Evolutionary conservation across 2,888 invertebrate genomes (phyloP).

Genomic region (Polia nebulosa): DNA sequence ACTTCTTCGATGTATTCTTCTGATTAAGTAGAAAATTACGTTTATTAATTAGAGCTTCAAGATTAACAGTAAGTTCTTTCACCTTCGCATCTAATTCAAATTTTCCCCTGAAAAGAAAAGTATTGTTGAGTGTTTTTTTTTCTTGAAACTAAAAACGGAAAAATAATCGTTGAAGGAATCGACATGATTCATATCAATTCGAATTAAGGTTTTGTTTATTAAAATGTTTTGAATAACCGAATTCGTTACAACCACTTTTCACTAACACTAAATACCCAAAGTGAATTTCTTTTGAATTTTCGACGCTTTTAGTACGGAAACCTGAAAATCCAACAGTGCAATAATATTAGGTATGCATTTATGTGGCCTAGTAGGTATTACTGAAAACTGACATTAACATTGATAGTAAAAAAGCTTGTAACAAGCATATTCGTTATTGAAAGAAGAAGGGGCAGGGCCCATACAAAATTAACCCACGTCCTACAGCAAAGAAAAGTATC

Average conservation of each 20-base stretch:
- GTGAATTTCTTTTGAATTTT: background rate
- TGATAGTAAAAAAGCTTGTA: background rate
- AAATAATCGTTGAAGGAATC: background rate
- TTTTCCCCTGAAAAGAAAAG: slow-evolving; percentile 72
- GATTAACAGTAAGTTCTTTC: slow-evolving; percentile 66
- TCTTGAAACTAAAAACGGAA: background rate
- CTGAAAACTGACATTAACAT: background rate
- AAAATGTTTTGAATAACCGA: background rate
- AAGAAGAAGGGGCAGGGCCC: too few relatives aligned
- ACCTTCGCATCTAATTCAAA: slow-evolving; percentile 70
- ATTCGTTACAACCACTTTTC: background rate
- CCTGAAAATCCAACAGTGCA: background rate
- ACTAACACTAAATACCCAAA: background rate
- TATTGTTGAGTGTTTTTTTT: background rate
- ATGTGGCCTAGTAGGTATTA: background rate
- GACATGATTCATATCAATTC: background rate
- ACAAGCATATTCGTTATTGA: too few relatives aligned
- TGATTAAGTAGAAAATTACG: slow-evolving; percentile 42
- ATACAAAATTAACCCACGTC: too few relatives aligned
- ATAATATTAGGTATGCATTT: background rate
- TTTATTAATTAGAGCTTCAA: slow-evolving; percentile 68
- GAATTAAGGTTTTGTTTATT: background rate
- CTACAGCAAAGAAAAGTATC: too few relatives aligned
- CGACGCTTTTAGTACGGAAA: background rate
- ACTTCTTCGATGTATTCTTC: slow-evolving; percentile 24